Evolutionary conservation across 2,797 vertebrate species (phyloP).

Genomic region (Muraenolepis orangiensis): DNA sequence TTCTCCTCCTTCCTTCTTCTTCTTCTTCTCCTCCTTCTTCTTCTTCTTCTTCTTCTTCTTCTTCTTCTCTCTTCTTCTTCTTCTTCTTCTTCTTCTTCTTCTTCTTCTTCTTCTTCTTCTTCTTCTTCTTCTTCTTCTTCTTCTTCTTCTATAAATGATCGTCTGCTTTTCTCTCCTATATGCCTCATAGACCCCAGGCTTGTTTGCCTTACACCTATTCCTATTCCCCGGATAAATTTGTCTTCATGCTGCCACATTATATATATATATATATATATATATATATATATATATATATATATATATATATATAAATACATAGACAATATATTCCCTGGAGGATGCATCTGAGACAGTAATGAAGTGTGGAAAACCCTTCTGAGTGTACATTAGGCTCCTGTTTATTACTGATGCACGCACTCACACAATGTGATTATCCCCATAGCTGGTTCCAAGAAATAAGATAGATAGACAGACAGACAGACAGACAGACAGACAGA

Average conservation of each 20-base stretch:
- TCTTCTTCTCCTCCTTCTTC: conserved; percentile 12
- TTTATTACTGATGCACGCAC: background rate
- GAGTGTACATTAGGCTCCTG: background rate
- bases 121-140: conserved; percentile 9
- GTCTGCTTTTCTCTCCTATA: conserved; percentile 15
- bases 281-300: background rate
- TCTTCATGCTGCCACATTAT: conserved; percentile 26
- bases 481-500: background rate
- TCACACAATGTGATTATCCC: background rate
- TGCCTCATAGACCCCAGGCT: conserved; percentile 27
- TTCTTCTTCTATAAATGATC: conserved; percentile 31
- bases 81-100: conserved; percentile 7
- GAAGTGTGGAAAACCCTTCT: background rate
- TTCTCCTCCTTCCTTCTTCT: too few species aligned
- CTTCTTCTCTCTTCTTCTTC: conserved; percentile 17
- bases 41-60: conserved; percentile 7
- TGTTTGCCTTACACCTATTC: conserved; percentile 19
- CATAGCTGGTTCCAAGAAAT: background rate
- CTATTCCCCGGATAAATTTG: conserved; percentile 21
- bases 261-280: background rate
- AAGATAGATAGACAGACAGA: background rate
- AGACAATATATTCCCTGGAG: background rate
- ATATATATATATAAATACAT: background rate
- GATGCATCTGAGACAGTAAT: background rate
- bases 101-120: conserved; percentile 4